These are phyloP conservation scores for Parnassius smintheus DNA, from an alignment of 2,888 invertebrate genomes.

Conservation along the genomic window DNA sequence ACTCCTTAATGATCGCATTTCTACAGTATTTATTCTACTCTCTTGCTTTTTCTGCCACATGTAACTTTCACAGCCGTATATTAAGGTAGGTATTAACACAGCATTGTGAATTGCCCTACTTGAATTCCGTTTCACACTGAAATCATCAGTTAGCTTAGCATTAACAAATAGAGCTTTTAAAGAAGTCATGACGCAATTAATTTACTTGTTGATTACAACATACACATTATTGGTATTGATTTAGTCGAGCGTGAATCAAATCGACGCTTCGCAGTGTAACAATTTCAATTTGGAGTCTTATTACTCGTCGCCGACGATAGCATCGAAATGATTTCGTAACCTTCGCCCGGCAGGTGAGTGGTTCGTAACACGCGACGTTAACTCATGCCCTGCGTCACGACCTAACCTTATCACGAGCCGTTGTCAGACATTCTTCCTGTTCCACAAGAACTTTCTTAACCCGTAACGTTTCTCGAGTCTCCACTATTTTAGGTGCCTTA, in stretches of 20 bases:
- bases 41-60: too few relatives aligned
- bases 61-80: too few relatives aligned
- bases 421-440: constrained; percentile 31
- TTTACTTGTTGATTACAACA: constrained; percentile 20
- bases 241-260: constrained; percentile 27
- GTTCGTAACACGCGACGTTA: constrained; percentile 50
- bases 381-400: constrained; percentile 40
- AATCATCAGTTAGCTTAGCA: too few relatives aligned
- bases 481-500: constrained; percentile 16
- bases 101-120: too few relatives aligned
- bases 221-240: constrained; percentile 15
- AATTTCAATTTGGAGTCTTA: constrained; percentile 43
- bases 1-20: too few relatives aligned
- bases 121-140: too few relatives aligned
- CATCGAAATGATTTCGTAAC: constrained; percentile 44
- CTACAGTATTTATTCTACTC: too few relatives aligned
- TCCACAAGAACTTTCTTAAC: constrained; percentile 27
- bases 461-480: constrained; percentile 22
- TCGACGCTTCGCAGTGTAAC: constrained; percentile 41
- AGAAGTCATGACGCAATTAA: constrained; percentile 2
- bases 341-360: constrained; percentile 38
- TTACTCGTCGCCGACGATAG: constrained; percentile 38
- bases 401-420: constrained; percentile 37
- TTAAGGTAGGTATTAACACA: too few relatives aligned
- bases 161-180: constrained; percentile 4